phyloP scores from a whole-genome alignment of 2,888 invertebrate species.

The Sepiola atlantica region DNA sequence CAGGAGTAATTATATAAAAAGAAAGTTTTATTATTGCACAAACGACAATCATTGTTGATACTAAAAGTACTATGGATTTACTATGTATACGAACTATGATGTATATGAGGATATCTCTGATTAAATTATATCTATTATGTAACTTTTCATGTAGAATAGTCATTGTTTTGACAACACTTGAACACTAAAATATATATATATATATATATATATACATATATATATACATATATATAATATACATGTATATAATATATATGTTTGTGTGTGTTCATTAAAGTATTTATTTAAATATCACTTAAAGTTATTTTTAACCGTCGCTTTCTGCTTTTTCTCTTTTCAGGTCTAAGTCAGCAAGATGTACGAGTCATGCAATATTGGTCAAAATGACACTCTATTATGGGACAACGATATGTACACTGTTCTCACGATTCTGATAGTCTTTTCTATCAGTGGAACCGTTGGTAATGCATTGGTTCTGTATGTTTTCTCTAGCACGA shows the following conservation, averaged over 20 bases:
- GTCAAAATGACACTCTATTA: background rate
- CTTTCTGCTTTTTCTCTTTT: background rate
- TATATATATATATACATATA: too few relatives aligned
- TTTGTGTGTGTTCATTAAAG: background rate
- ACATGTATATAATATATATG: background rate
- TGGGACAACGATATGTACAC: slow-evolving; percentile 51
- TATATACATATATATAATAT: background rate
- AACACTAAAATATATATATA: too few relatives aligned
- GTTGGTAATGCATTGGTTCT: slow-evolving; percentile 72
- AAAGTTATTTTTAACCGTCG: background rate
- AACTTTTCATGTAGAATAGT: too few relatives aligned
- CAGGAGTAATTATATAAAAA: too few relatives aligned
- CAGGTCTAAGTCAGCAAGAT: background rate
- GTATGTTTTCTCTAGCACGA: slow-evolving; percentile 69
- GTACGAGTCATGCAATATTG: slow-evolving; percentile 36
- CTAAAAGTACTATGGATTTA: too few relatives aligned
- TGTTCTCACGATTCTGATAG: slow-evolving; percentile 62
- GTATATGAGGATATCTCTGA: too few relatives aligned
- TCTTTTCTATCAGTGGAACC: slow-evolving; percentile 68
- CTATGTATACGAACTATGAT: too few relatives aligned
- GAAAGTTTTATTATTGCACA: too few relatives aligned
- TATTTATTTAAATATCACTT: background rate
- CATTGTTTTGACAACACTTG: background rate
- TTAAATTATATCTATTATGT: too few relatives aligned
- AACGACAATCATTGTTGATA: too few relatives aligned